Percentiles rank a stretch among this genome's conserved stretches.
These are phyloP conservation scores for Hiodon alosoides DNA, from an alignment of 2,113 vertebrate genomes.

Conservation along the genomic window DNA sequence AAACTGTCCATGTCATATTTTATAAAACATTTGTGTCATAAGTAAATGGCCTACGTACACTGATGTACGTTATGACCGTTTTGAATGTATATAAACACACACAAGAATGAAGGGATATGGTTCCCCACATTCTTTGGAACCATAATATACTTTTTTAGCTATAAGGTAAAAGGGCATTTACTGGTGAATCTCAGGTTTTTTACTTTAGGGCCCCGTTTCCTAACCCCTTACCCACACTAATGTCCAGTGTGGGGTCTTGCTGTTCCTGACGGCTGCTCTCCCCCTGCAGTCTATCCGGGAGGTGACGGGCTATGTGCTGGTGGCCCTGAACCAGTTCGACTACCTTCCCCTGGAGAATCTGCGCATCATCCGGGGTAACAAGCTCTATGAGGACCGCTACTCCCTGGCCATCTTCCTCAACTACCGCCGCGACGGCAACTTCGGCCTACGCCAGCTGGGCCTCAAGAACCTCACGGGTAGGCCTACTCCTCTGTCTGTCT, in stretches of 20 bases:
- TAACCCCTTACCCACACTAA: not conserved
- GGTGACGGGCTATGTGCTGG: conserved; percentile 92
- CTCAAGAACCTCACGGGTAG: conserved; percentile 89
- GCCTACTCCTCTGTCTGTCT: not conserved
- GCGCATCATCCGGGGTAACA: conserved; percentile 88
- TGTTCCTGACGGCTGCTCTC: not conserved
- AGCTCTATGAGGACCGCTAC: conserved; percentile 88
- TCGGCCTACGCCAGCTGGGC: conserved; percentile 86
- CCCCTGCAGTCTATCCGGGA: conserved; percentile 85
- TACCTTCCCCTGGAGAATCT: conserved; percentile 93
- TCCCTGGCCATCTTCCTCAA: conserved; percentile 91
- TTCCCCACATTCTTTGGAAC: too few relatives aligned
- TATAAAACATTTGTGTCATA: too few relatives aligned
- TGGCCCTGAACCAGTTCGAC: conserved; percentile 95
- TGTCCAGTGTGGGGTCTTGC: not conserved
- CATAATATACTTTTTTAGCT: too few relatives aligned
- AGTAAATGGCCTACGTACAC: too few relatives aligned
- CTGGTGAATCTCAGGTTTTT: too few relatives aligned
- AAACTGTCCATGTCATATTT: too few relatives aligned
- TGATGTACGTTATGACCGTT: too few relatives aligned
- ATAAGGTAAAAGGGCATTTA: too few relatives aligned
- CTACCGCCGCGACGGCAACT: conserved; percentile 87
- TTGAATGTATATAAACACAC: too few relatives aligned
- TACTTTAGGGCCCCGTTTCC: not conserved
- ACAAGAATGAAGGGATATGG: too few relatives aligned